Conservation (phyloP, 2,888 invertebrate genomes). For the Acanthosepion lycidas region DNA sequence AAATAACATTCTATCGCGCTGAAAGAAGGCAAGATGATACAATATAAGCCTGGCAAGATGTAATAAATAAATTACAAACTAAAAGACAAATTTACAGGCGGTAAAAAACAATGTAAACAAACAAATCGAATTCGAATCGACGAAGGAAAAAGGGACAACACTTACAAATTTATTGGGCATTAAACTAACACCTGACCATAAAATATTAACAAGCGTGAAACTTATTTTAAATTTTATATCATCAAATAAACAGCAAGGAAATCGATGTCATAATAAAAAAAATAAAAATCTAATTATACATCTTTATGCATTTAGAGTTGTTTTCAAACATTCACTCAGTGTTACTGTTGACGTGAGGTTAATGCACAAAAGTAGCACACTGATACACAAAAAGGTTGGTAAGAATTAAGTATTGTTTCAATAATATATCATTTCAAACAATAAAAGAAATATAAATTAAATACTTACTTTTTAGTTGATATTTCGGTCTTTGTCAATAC, state of each 20-base stretch:
- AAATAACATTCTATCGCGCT: neutral
- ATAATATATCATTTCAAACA: neutral
- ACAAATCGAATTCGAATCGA: neutral
- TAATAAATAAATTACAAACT: neutral
- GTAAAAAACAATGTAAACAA: neutral
- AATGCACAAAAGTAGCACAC: no score
- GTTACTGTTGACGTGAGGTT: no score
- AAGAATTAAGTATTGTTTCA: neutral
- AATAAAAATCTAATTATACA: no score
- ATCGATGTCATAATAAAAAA: no score
- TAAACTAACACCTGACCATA: no score
- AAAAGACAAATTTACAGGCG: neutral
- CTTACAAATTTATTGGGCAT: no score
- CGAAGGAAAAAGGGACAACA: neutral
- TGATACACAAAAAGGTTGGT: neutral
- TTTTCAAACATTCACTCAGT: no score
- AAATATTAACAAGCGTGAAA: no score
- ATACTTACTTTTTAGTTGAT: slow-evolving; percentile 33
- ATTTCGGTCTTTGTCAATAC: neutral
- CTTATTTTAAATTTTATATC: no score
- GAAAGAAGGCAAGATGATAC: neutral
- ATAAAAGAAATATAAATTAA: neutral
- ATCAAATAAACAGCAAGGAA: no score
- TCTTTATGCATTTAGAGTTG: no score
- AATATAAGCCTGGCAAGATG: neutral